Base-by-base conservation (phyloP, 2,797 vertebrate genomes). In the Perodicticus potto region DNA sequence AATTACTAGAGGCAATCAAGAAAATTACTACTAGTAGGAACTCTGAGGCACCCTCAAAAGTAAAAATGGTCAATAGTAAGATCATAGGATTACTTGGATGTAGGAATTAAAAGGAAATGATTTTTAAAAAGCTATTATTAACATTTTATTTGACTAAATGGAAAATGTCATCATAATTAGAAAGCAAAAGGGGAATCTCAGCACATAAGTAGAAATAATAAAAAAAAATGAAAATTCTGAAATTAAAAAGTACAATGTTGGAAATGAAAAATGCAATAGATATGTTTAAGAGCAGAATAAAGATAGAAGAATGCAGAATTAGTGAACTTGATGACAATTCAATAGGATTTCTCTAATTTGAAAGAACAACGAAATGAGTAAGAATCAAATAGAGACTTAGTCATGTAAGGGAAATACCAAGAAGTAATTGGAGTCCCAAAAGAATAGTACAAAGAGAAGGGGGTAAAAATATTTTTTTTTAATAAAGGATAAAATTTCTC, bases 101-200 rank as follows among this genome's bases (percentile, higher is more conserved):
- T n/a, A 55, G 3, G 5, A 94, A 86, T 49, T 34, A 86, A 40
- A 7, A 85, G 16, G 49, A 96, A 88, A 80, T 10, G 2, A 78
- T 37, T 59, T 95, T 69, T 73, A 73, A 94, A 9, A 34, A 49
- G 37, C 2, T 40, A 80, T 84, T 45, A 69, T 61, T 78, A 72
- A 32, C n/a, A 77, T 73, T 82, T 91, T 81, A 43, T 59, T 94
- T 94, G 11, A 96, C 37, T 78, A 73, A 78, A 92, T 61, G 27
- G 23, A 78, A 89, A 69, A 81, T 13, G 72, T 34, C 3, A 32
- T 76, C 74, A 81, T 65, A 69, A 89, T 74, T 85, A 81, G 40
- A 92, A 67, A 63, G 10, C 8, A 94, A 94, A 87, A 55, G 8
- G 7, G 40, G 8, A 81, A 63, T 89, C 27, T 86, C 22, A 49